Base-by-base conservation (phyloP, 2,888 invertebrate genomes). In the Agriopis marginaria region DNA sequence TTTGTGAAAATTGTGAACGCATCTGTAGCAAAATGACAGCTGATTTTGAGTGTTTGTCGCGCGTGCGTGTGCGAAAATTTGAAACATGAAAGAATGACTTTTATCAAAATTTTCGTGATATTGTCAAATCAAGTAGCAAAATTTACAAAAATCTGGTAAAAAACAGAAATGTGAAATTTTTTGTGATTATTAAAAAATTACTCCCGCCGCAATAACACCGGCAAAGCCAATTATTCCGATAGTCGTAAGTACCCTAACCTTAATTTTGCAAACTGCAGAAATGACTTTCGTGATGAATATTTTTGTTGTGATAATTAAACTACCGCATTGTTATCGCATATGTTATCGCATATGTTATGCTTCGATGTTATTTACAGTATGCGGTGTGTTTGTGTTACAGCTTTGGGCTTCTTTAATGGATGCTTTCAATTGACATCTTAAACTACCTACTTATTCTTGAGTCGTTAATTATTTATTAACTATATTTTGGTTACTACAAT, bases 251-350 rank as follows among this genome's bases (percentile, higher is more conserved):
- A 89, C 82, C 74, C 82, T 84, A 82, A 79, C 79, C 81, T 83
- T 77, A 76, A 76, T 79, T 75, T 71, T 42, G 39, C 51, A 50
- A 67, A 63, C 63, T 66, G 72, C 73, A 72, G 71, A 63, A 63
- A 66, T 72, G 63, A 67, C 71, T 66, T 55, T 54, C 14, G 32
- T 63, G 58, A 51, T 50, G 56, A 68, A 56, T 71, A 69, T 71
- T 72, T 72, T 73, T 68, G 68, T 75, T 75, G 70, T 75, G 66
- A 32, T 59, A 44, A 39, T 53, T 72, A 75, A 79, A 84, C 80
- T 90, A 85, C 90, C 88, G 90, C 89, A 91, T 87, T 75, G 86
- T 76, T 89, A 90, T 92, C 84, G 90, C n/a, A n/a, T n/a, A n/a
- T n/a, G n/a, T n/a, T n/a, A n/a, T n/a, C n/a, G n/a, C n/a, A n/a